These are phyloP conservation scores for Ctenochaetus hawaiiensis DNA, from an alignment of 2,797 vertebrate species.

Conservation along the genomic window DNA sequence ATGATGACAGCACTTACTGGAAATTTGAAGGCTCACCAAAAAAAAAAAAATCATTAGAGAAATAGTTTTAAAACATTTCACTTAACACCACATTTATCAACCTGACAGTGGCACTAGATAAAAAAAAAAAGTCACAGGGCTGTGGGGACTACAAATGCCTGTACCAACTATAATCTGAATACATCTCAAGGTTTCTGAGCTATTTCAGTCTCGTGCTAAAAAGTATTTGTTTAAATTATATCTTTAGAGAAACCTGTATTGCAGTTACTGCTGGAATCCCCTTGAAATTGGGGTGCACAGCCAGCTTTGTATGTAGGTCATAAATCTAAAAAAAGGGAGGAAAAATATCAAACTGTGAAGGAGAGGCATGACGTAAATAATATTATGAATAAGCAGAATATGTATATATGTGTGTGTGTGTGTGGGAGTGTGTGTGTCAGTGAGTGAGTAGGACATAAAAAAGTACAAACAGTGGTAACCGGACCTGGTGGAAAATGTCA, in stretches of 20 bases:
- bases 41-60: background rate
- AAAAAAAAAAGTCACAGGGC: too few species aligned
- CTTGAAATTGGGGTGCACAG: background rate
- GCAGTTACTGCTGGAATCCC: background rate
- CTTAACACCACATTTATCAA: background rate
- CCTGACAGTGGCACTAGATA: background rate
- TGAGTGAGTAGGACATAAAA: background rate
- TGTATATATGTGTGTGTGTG: too few species aligned
- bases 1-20: background rate
- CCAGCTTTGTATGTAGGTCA: conserved; percentile 40
- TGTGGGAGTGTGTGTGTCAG: too few species aligned
- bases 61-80: too few species aligned
- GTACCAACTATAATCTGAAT: too few species aligned
- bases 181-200: background rate
- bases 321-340: background rate
- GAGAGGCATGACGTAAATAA: conserved; percentile 45
- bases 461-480: conserved; percentile 50
- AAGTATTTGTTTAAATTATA: background rate
- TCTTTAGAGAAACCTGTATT: background rate
- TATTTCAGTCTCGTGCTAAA: background rate
- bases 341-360: conserved; percentile 7
- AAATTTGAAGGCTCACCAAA: background rate
- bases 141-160: too few species aligned
- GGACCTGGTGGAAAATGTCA: conserved; percentile 41
- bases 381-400: conserved; percentile 28